Conservation (phyloP, 2,797 vertebrate genomes). For the Poecilia wingei region DNA sequence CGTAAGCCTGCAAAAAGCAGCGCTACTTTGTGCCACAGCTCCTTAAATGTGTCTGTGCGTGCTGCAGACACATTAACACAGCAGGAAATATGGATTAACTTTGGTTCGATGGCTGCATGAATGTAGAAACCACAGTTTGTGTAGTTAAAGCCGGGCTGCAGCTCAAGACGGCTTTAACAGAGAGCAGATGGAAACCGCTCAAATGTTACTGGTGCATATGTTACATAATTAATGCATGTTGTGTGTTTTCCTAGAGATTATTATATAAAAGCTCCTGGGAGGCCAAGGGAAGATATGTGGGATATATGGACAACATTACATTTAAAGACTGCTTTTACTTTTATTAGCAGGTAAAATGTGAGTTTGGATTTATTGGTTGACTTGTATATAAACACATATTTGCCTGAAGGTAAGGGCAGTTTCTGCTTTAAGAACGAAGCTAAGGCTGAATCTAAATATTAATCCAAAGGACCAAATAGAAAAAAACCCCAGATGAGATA, state of each 20-base stretch:
- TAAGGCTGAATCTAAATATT: not conserved
- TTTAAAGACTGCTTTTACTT: not conserved
- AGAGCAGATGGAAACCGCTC: constrained; percentile 59
- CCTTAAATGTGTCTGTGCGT: constrained; percentile 13
- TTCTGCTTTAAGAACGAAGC: not conserved
- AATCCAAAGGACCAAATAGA: not conserved
- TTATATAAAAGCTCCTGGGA: constrained; percentile 43
- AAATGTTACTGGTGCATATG: constrained; percentile 52
- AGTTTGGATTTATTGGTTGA: not conserved
- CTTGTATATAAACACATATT: not conserved
- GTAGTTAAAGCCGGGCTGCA: constrained; percentile 50
- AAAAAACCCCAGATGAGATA: not conserved
- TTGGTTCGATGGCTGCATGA: constrained; percentile 11
- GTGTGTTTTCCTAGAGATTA: constrained; percentile 22
- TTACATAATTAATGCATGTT: constrained; percentile 57
- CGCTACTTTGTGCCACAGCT: constrained; percentile 8
- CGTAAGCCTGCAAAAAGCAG: not conserved
- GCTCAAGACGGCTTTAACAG: constrained; percentile 51
- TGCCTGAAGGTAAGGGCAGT: not conserved
- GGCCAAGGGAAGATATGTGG: constrained; percentile 31
- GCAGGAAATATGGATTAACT: constrained; percentile 26
- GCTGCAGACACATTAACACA: constrained; percentile 12
- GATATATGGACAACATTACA: not conserved
- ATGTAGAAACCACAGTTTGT: constrained; percentile 13
- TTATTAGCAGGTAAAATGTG: not conserved